A percentile compares a stretch with the other conserved stretches of the same genome.
phyloP scores from a whole-genome alignment of 1,140 invertebrate genomes.

The Holotrichia oblita region DNA sequence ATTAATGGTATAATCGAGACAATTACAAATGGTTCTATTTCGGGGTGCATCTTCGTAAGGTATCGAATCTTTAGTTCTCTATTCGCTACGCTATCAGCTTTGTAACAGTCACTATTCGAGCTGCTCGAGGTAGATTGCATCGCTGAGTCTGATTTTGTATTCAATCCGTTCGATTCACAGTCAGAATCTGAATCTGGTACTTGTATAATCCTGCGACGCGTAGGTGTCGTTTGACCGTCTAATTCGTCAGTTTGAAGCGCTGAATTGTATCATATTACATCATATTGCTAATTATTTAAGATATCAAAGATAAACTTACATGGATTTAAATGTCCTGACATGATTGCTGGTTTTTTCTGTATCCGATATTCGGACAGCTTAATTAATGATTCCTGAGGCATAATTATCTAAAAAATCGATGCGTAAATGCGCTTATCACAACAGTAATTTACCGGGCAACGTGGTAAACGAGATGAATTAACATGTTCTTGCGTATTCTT shows the following conservation, averaged over 20 bases:
- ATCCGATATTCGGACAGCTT: slow-evolving; percentile 55
- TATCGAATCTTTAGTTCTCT: slow-evolving; percentile 58
- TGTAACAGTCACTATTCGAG: slow-evolving; percentile 30
- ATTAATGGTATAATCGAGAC: too few species aligned
- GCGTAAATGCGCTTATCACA: slow-evolving; percentile 1
- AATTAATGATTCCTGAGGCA: slow-evolving; percentile 39
- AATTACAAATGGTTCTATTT: slow-evolving; percentile 54
- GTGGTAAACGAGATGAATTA: background rate
- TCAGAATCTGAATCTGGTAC: slow-evolving; percentile 58
- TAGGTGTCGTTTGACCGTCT: slow-evolving; percentile 26
- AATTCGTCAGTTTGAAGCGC: background rate
- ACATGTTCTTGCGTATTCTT: background rate
- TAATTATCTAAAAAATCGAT: slow-evolving; percentile 13
- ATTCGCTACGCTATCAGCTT: slow-evolving; percentile 53
- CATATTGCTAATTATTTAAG: background rate
- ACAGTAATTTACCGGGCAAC: background rate
- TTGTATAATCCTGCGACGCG: slow-evolving; percentile 48
- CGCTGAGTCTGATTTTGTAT: slow-evolving; percentile 18
- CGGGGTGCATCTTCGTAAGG: slow-evolving; percentile 55
- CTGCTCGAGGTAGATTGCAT: slow-evolving; percentile 27
- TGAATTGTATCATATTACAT: slow-evolving; percentile 23
- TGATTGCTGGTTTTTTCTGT: slow-evolving; percentile 53
- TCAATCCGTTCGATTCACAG: slow-evolving; percentile 47
- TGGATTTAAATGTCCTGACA: slow-evolving; percentile 35
- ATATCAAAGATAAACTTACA: slow-evolving; percentile 47